Base-by-base conservation (phyloP, 2,888 invertebrate genomes). In the Trisateles emortualis region DNA sequence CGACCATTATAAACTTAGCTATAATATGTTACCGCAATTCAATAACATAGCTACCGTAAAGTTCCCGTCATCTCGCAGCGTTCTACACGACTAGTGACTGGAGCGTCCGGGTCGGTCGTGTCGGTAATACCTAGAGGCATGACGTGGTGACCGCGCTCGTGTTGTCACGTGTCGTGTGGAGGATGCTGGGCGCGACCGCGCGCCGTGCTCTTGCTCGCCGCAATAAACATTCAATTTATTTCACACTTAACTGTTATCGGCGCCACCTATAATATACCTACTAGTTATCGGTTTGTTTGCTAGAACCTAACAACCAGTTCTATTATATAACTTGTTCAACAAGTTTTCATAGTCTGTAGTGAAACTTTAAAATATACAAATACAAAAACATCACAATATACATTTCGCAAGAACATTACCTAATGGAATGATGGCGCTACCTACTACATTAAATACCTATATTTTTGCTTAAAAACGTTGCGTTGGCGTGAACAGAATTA, bases 221-320 rank as follows among this genome's bases (percentile, higher is more conserved):
- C 22, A 11, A 39, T 39, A 39, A 39, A 39, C 13, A 13, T 26
- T 26, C 26, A 26, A 26, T 39, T 39, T 39, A 39, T 39, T 24
- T 16, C 24, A 13, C 39, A 39, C 39, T 39, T 24, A 39, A 39
- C 39, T 1, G 13, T 39, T 39, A 39, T 39, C 39, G 39, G 39
- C 9, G 4, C 19, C 22, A n/a, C 4, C 22, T 38, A 17, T 38
- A 17, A 19, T 19, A 36, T 36, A 17, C 11, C 33, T n/a, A n/a
- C n/a, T n/a, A 33, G 6, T 14, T 36, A 36, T 36, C 16, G 35
- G 10, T 36, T 16, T 19, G 10, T 17, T 38, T 10, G n/a, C 38
- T n/a, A 38, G 19, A n/a, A 19, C 10, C 19, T n/a, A 19, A 19
- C 19, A 38, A n/a, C 38, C 5, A n/a, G 19, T 38, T 6, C 32